Conservation (phyloP, 2,888 invertebrate genomes). For the Epirrhoe alternata region DNA sequence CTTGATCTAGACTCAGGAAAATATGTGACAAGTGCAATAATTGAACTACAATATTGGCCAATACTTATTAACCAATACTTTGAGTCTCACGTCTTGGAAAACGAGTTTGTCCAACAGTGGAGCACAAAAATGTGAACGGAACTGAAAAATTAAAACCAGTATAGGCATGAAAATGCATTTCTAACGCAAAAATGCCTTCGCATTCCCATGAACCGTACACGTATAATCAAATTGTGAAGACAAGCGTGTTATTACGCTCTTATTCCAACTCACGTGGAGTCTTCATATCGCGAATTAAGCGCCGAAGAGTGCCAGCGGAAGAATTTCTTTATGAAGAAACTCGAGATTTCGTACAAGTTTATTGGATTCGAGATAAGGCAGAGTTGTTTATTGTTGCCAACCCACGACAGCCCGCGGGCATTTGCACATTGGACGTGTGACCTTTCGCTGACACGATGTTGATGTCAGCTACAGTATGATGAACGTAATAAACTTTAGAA, state of each 20-base stretch:
- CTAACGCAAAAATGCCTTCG: not conserved
- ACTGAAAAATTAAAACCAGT: not conserved
- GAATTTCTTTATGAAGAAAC: constrained; percentile 42
- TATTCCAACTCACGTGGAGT: constrained; percentile 10
- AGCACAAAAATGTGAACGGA: not conserved
- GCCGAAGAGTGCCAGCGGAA: constrained; percentile 27
- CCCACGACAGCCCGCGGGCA: constrained; percentile 15
- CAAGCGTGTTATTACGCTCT: constrained; percentile 16
- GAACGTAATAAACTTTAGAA: too few relatives aligned
- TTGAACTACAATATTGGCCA: too few relatives aligned
- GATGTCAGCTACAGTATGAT: not conserved
- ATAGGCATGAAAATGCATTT: not conserved
- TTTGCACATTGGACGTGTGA: not conserved
- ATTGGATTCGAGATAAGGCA: constrained; percentile 44
- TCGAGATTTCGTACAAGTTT: constrained; percentile 41
- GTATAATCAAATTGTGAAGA: constrained; percentile 15
- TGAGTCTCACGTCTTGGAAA: too few relatives aligned
- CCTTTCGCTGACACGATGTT: not conserved
- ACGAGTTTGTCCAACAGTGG: too few relatives aligned
- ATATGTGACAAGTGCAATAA: too few relatives aligned
- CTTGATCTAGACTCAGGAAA: too few relatives aligned
- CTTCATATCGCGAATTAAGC: constrained; percentile 26
- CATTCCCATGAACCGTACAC: not conserved
- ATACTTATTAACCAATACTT: too few relatives aligned
- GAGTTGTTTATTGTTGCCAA: constrained; percentile 50